Percentiles rank a stretch among this genome's conserved stretches.
phyloP scores from a whole-genome alignment of 1,140 invertebrate species.

The Phymorhynchus buccinoides region DNA sequence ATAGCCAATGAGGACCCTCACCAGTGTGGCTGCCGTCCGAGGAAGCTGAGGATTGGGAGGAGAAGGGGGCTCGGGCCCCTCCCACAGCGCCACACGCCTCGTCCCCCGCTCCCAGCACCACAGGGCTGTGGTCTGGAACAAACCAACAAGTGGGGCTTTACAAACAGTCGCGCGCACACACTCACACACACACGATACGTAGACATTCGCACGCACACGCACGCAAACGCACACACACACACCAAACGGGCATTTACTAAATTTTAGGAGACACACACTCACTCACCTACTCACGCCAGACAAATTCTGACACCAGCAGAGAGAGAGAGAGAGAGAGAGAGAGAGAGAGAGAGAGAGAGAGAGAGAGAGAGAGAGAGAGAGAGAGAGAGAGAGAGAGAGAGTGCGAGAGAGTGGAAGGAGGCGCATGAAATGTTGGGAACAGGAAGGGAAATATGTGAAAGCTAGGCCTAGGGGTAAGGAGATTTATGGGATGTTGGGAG shows the following conservation, averaged over 20 bases:
- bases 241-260: background rate
- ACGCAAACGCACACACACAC: conserved; percentile 1
- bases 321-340: background rate
- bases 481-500: no score
- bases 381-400: conserved; percentile 1
- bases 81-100: background rate
- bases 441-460: no score
- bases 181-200: background rate
- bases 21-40: background rate
- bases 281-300: no score
- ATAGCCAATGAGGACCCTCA: no score
- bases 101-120: background rate
- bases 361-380: conserved; percentile 13
- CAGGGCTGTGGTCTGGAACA: background rate
- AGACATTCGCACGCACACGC: background rate
- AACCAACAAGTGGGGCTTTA: no score
- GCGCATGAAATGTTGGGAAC: no score
- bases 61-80: background rate
- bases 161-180: background rate
- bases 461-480: no score
- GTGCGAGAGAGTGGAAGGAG: no score
- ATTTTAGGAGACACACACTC: no score
- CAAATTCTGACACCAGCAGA: background rate
- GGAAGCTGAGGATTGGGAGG: background rate
- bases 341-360: background rate